Percentiles rank a stretch among this genome's conserved stretches.
Evolutionary conservation across 35 echinoderm and acorn worm species (phyloP).

Genomic region (Ophioderma brevispina): DNA sequence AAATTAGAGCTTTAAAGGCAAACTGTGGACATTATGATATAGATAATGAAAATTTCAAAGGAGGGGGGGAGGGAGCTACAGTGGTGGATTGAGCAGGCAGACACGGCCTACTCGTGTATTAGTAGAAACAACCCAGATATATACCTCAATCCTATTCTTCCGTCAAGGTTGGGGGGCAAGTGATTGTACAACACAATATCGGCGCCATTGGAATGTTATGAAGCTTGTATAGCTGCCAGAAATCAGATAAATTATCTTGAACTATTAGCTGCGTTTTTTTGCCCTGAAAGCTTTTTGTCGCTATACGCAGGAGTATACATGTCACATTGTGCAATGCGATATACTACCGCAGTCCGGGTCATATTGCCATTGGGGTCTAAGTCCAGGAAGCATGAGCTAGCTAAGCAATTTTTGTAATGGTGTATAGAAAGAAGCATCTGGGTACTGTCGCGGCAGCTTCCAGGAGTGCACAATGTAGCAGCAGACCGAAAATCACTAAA

Average conservation of each 20-base stretch:
- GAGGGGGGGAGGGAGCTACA: not conserved
- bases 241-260: slow-evolving; percentile 52
- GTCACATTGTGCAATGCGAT: slow-evolving; percentile 46
- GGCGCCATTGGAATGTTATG: not conserved
- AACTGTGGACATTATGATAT: slow-evolving; percentile 71
- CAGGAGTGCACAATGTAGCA: slow-evolving; percentile 40
- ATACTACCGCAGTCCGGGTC: slow-evolving; percentile 61
- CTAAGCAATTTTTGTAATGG: slow-evolving; percentile 73
- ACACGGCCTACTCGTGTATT: not conserved
- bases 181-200: slow-evolving; percentile 17
- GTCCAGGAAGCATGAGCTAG: slow-evolving; percentile 52
- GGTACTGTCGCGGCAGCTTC: slow-evolving; percentile 56
- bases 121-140: slow-evolving; percentile 29
- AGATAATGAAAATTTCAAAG: slow-evolving; percentile 12
- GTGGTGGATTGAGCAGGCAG: slow-evolving; percentile 69
- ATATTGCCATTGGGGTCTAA: slow-evolving; percentile 52
- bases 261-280: slow-evolving; percentile 27
- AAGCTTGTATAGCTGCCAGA: not conserved
- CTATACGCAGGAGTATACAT: too few species aligned
- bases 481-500: slow-evolving; percentile 57
- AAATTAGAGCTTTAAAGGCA: slow-evolving; percentile 50
- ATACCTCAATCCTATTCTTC: slow-evolving; percentile 60
- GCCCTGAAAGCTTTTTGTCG: too few species aligned
- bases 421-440: slow-evolving; percentile 65
- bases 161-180: slow-evolving; percentile 63